Conservation (phyloP, 2,888 invertebrate genomes). For the Pseudoips prasinana region DNA sequence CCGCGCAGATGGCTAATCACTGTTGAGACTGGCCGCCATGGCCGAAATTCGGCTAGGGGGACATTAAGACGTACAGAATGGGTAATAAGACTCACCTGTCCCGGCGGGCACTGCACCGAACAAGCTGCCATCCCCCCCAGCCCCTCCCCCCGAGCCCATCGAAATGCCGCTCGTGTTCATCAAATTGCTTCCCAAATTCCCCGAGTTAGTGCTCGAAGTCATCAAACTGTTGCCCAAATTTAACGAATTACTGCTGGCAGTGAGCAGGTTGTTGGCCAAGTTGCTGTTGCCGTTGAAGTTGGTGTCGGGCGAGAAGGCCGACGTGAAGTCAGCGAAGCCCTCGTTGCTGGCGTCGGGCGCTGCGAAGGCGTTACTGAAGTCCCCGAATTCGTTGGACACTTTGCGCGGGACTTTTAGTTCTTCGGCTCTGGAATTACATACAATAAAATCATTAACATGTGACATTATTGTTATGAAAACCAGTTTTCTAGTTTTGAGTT, state of each 20-base stretch:
- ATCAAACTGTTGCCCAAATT: conserved; percentile 7
- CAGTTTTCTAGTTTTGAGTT: no score
- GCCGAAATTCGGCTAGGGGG: no score
- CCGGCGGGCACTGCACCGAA: no score
- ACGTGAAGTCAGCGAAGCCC: conserved; percentile 91
- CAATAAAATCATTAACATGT: no score
- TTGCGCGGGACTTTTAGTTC: conserved; percentile 38
- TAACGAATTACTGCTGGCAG: conserved; percentile 1
- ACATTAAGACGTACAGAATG: no score
- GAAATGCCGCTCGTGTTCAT: not conserved
- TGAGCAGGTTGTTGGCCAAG: conserved; percentile 6
- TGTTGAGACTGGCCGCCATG: no score
- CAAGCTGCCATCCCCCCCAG: no score
- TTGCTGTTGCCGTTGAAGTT: conserved; percentile 4
- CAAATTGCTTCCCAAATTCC: conserved; percentile 14
- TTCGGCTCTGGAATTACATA: conserved; percentile 64
- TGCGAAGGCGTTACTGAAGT: conserved; percentile 88
- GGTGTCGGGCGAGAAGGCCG: conserved; percentile 80
- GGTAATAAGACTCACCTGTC: no score
- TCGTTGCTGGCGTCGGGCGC: conserved; percentile 62
- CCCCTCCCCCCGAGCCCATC: no score
- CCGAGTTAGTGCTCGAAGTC: conserved; percentile 5
- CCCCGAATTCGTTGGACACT: conserved; percentile 85
- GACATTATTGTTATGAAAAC: not conserved
- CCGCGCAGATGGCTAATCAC: no score